A percentile compares a stretch with the other conserved stretches of the same genome.
These are phyloP conservation scores for Synergus umbraculus DNA, from an alignment of 2,888 invertebrate genomes.

Conservation along the genomic window DNA sequence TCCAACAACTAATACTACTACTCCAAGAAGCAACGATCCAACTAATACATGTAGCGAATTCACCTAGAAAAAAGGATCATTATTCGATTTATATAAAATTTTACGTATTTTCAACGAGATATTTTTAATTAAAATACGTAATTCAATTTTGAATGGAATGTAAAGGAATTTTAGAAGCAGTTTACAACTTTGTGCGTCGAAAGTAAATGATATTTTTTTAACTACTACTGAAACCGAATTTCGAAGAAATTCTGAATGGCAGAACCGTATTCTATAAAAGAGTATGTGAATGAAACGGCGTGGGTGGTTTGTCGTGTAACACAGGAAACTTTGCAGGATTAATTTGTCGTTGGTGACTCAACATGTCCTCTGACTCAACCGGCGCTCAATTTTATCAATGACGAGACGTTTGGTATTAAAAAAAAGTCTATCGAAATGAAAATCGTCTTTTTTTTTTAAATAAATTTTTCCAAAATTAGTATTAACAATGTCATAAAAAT, in stretches of 20 bases:
- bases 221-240: not conserved
- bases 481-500: not conserved
- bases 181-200: not conserved
- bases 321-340: not conserved
- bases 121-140: too few relatives aligned
- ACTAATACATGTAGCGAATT: slow-evolving; percentile 87
- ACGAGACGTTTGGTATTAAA: not conserved
- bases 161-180: too few relatives aligned
- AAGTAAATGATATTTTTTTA: not conserved
- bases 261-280: not conserved
- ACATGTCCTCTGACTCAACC: not conserved
- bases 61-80: slow-evolving; percentile 77
- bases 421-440: not conserved
- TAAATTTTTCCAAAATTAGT: not conserved
- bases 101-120: too few relatives aligned
- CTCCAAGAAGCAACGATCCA: slow-evolving; percentile 85
- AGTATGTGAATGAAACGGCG: not conserved
- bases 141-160: too few relatives aligned
- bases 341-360: not conserved
- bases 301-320: not conserved
- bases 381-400: not conserved
- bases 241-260: not conserved
- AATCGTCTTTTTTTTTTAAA: not conserved
- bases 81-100: too few relatives aligned
- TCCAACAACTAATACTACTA: slow-evolving; percentile 86